phyloP scores from a whole-genome alignment of 2,888 invertebrate genomes.

The Clostera curtula region DNA sequence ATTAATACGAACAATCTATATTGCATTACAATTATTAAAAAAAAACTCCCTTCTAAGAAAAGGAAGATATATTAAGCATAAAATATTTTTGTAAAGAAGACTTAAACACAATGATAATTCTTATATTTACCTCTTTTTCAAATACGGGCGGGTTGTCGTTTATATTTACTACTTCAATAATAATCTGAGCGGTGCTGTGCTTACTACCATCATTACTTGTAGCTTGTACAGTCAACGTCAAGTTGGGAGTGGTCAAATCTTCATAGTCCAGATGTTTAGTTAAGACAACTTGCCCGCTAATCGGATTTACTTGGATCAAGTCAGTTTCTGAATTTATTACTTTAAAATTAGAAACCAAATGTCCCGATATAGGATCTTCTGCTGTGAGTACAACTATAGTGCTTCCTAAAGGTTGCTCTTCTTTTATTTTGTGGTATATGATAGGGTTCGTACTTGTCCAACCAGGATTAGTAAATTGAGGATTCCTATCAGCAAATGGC shows the following conservation, averaged over 20 bases:
- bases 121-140: constrained; percentile 68
- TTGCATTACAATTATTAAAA: background rate
- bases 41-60: no score
- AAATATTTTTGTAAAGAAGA: no score
- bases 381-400: constrained; percentile 80
- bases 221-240: constrained; percentile 73
- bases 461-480: constrained; percentile 81
- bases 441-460: constrained; percentile 83
- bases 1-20: background rate
- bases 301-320: constrained; percentile 75
- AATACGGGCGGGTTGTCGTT: constrained; percentile 88
- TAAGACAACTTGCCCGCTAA: constrained; percentile 83
- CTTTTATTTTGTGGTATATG: constrained; percentile 80
- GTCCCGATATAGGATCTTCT: constrained; percentile 80
- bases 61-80: no score
- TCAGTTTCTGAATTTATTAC: constrained; percentile 72
- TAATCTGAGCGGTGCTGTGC: constrained; percentile 79
- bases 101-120: background rate
- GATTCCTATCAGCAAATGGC: constrained; percentile 84
- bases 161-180: constrained; percentile 81
- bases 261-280: constrained; percentile 87
- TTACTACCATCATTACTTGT: constrained; percentile 68
- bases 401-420: constrained; percentile 85
- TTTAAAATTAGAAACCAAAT: constrained; percentile 76
- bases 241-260: constrained; percentile 75